Evolutionary conservation across 2,888 invertebrate genomes (phyloP).

Genomic region (Hyposoter dolosus): DNA sequence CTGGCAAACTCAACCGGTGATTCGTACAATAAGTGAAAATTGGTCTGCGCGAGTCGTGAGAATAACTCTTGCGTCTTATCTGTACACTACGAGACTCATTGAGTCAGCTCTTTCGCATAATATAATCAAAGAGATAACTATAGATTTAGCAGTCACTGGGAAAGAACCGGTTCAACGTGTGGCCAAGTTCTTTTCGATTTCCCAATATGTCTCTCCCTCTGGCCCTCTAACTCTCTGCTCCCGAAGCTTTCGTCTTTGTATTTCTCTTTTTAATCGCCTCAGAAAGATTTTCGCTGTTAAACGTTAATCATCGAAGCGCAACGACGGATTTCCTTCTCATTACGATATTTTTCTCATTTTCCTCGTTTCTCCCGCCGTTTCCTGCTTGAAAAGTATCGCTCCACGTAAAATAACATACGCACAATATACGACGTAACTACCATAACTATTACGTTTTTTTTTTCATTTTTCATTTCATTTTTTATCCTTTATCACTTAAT

Average conservation of each 20-base stretch:
- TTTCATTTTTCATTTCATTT: slow-evolving; percentile 37
- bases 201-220: slow-evolving; percentile 29
- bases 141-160: slow-evolving; percentile 60
- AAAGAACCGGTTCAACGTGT: slow-evolving; percentile 53
- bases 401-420: slow-evolving; percentile 53
- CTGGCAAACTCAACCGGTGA: slow-evolving; percentile 51
- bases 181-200: slow-evolving; percentile 24
- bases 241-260: slow-evolving; percentile 5
- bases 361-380: slow-evolving; percentile 25
- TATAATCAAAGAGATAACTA: slow-evolving; percentile 50
- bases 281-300: neutral
- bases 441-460: slow-evolving; percentile 59
- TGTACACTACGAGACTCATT: slow-evolving; percentile 62
- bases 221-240: slow-evolving; percentile 8
- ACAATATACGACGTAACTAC: slow-evolving; percentile 55
- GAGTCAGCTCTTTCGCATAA: slow-evolving; percentile 45
- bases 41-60: slow-evolving; percentile 69
- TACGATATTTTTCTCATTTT: slow-evolving; percentile 44
- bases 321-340: slow-evolving; percentile 69
- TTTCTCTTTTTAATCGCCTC: neutral
- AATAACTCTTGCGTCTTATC: slow-evolving; percentile 67
- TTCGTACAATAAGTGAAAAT: slow-evolving; percentile 66
- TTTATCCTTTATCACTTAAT: slow-evolving; percentile 57
- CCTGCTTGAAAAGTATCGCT: slow-evolving; percentile 61
- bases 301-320: slow-evolving; percentile 62